Evolutionary conservation across 2,113 vertebrate genomes (phyloP), one percentile per base, ranked within the genome.

Genomic region (Circaetus gallicus): DNA sequence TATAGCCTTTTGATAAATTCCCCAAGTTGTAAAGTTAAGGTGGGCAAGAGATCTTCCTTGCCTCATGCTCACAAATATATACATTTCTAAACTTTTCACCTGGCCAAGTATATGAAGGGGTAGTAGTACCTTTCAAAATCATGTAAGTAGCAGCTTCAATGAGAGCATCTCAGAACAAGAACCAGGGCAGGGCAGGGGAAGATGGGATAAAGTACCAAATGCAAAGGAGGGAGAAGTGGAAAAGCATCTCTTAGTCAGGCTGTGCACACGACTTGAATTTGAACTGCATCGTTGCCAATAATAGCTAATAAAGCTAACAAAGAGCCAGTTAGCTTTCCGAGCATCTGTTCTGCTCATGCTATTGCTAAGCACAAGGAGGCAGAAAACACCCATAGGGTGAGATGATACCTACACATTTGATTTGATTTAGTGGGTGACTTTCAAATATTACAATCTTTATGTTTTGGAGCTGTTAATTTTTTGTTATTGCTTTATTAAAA

Each of bases 161-260:
- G 38, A 70, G 11, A 86, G 21, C 36, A 69, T 53, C 40, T 67
- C 45, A 70, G 40, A 59, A 11, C 26, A 79, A 63, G 40, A 74
- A 52, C 10, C 36, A 69, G 31, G 24, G 14, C 2, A 1, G 11
- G 8, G 11, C 0, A 1, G 6, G 36, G 9, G 3, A 76, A 70
- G 25, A 38, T 4, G 40, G 3, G 9, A 62, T 19, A n/a, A 86
- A 66, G 18, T 38, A 80, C 18, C 38, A 19, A 72, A 42, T 62
- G 7, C 22, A 71, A 65, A 22, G 14, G n/a, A 31, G 63, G 90
- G 21, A 58, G 20, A 69, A 55, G 70, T 26, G 20, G 12, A 70
- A 52, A 91, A 80, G 4, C 29, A 10, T 34, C 11, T 79, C 84
- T 66, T 71, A 79, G n/a, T 63, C 65, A 72, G 36, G 31, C 11